A percentile compares a stretch with the other conserved stretches of the same genome.
These are phyloP conservation scores for Lindbergichthys nudifrons DNA, from an alignment of 2,797 vertebrate species.

Conservation along the genomic window DNA sequence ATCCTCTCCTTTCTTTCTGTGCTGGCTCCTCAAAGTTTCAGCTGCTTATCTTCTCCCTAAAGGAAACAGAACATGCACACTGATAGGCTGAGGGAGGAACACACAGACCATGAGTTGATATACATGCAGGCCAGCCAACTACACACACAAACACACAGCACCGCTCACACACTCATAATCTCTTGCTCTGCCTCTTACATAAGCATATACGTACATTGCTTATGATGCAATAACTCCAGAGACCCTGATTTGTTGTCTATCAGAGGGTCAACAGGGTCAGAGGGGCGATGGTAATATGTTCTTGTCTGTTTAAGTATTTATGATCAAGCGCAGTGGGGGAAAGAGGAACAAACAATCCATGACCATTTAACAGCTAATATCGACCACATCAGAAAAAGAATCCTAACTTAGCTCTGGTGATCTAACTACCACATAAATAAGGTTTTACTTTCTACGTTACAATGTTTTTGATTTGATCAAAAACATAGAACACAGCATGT, in stretches of 20 bases:
- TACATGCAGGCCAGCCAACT: conserved; percentile 50
- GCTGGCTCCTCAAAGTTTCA: conserved; percentile 59
- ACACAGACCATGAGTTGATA: conserved; percentile 38
- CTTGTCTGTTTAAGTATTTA: conserved; percentile 1
- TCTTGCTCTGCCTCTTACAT: conserved; percentile 46
- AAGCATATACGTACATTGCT: conserved; percentile 28
- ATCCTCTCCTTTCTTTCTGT: conserved; percentile 34
- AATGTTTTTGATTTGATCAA: not conserved
- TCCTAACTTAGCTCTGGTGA: not conserved
- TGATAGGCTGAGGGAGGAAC: conserved; percentile 36
- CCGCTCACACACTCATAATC: conserved; percentile 42
- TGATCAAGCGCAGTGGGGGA: not conserved
- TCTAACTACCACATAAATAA: not conserved
- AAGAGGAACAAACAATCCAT: not conserved
- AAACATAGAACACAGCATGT: no score
- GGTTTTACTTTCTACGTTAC: not conserved
- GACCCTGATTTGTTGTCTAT: conserved; percentile 14
- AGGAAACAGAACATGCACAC: conserved; percentile 47
- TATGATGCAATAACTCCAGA: conserved; percentile 26
- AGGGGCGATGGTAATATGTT: not conserved
- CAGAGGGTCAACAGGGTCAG: conserved; percentile 28
- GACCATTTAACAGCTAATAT: not conserved
- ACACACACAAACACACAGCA: conserved; percentile 45
- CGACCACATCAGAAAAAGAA: not conserved
- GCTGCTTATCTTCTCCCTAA: conserved; percentile 62